A percentile compares a stretch with the other conserved stretches of the same genome.
Evolutionary conservation across 2,113 vertebrate genomes (phyloP).

Genomic region (Girardinichthys multiradiatus): DNA sequence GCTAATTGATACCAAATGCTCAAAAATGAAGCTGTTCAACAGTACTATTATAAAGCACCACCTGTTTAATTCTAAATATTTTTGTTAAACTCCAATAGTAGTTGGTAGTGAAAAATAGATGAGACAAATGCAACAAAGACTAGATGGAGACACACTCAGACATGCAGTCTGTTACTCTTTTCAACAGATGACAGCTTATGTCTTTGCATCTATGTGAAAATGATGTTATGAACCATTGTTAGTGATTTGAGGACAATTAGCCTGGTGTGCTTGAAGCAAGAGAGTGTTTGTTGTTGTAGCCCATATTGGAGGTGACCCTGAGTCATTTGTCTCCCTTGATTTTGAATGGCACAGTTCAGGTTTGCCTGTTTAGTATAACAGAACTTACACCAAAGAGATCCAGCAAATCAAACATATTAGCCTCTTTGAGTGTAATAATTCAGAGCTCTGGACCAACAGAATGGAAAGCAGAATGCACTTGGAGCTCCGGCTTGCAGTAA

Average conservation of each 20-base stretch:
- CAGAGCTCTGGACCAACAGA: conserved; percentile 17
- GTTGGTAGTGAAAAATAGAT: background rate
- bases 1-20: background rate
- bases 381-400: conserved; percentile 34
- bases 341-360: conserved; percentile 5
- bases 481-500: background rate
- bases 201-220: conserved; percentile 49
- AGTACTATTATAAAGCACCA: background rate
- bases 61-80: background rate
- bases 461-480: conserved; percentile 14
- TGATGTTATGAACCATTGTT: conserved; percentile 28
- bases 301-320: conserved; percentile 11
- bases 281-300: conserved; percentile 18
- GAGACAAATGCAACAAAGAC: conserved; percentile 41
- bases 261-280: conserved; percentile 20
- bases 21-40: background rate
- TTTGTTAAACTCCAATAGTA: conserved; percentile 5
- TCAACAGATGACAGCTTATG: conserved; percentile 66
- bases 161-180: conserved; percentile 53
- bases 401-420: conserved; percentile 48
- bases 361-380: conserved; percentile 21
- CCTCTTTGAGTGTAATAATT: conserved; percentile 17
- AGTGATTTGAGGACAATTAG: conserved; percentile 38
- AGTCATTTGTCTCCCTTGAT: conserved; percentile 1
- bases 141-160: conserved; percentile 49